Base-by-base conservation (phyloP, 2,797 vertebrate species). In the Lithobates pipiens region DNA sequence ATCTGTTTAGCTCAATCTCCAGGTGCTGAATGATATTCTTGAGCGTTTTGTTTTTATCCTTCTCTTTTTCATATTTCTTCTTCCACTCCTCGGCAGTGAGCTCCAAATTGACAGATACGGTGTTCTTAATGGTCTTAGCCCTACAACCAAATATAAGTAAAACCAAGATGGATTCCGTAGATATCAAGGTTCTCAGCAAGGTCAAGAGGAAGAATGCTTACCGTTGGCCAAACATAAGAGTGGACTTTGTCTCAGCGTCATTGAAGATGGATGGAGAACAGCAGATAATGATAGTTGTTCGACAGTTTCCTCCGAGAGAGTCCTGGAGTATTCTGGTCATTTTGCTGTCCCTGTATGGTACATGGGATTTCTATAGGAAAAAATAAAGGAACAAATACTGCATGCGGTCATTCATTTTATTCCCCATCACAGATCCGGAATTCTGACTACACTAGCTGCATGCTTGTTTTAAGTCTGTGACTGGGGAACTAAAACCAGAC, bases 1-100 rank as follows among this genome's bases (percentile, higher is more conserved):
- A 98, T 91, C 97, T 95, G 93, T 97, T 98, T 42, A 99, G 94
- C 85, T 99, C 98, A 84, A 93, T 88, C 93, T 99, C 98, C 89
- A 99, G 94, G 89, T 93, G 97, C 90, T 96, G 97, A 90, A 99
- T 95, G 46, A 96, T 96, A 0, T 97, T 98, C 93, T 98, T 98
- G 21, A 99, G 89, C 0, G 95, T 96, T 93, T 98, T 99, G 91
- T 96, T 99, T 93, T 98, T 99, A 89, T 99, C 98, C 79, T 99
- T 99, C 90, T 99, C 98, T 91, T 97, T 98, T 91, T 99, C 98
- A 0, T 95, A 99, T 89, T 99, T 99, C 91, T 95, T 99, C 95
- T 98, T 99, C 98, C 98, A 99, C 93, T 99, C 97, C 90, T 99
- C 98, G 0, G 98, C 98, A 0, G 98, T 99, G 92, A 99, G 93